phyloP scores from a whole-genome alignment of 2,113 vertebrate genomes.

The Sisor rabdophorus region DNA sequence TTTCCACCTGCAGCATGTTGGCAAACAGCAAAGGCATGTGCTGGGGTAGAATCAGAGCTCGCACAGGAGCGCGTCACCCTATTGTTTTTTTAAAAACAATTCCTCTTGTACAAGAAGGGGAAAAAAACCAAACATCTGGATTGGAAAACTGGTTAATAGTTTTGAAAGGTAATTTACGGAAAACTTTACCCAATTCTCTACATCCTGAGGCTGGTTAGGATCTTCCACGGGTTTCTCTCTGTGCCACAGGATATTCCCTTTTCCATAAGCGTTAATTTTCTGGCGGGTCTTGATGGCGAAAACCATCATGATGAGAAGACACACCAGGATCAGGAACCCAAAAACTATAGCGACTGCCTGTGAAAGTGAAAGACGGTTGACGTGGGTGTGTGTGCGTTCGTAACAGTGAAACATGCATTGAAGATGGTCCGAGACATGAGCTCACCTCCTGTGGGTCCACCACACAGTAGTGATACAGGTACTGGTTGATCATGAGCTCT shows the following conservation, averaged over 20 bases:
- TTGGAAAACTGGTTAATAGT: neutral
- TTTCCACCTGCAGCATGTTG: slow-evolving; percentile 34
- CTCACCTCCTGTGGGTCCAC: slow-evolving; percentile 88
- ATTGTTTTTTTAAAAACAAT: neutral
- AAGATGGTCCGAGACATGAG: neutral
- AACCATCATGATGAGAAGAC: slow-evolving; percentile 81
- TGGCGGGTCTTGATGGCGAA: slow-evolving; percentile 82
- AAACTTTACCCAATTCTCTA: slow-evolving; percentile 83
- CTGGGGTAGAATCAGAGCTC: neutral
- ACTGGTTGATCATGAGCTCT: slow-evolving; percentile 74
- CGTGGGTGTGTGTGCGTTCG: no score
- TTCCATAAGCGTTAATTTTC: slow-evolving; percentile 75
- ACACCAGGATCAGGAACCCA: slow-evolving; percentile 74
- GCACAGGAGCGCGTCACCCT: neutral
- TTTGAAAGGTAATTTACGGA: neutral
- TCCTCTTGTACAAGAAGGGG: no score
- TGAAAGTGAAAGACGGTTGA: slow-evolving; percentile 6
- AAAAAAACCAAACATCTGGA: no score
- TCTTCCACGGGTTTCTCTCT: slow-evolving; percentile 63
- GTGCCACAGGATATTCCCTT: slow-evolving; percentile 82
- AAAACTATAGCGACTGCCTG: slow-evolving; percentile 85
- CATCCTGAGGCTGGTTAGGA: slow-evolving; percentile 65
- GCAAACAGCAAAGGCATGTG: neutral
- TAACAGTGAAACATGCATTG: no score
- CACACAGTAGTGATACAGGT: slow-evolving; percentile 89